Percentiles rank a stretch among this genome's conserved stretches.
phyloP scores from a whole-genome alignment of 2,888 invertebrate species.

The Rhamphomyia laevipes region DNA sequence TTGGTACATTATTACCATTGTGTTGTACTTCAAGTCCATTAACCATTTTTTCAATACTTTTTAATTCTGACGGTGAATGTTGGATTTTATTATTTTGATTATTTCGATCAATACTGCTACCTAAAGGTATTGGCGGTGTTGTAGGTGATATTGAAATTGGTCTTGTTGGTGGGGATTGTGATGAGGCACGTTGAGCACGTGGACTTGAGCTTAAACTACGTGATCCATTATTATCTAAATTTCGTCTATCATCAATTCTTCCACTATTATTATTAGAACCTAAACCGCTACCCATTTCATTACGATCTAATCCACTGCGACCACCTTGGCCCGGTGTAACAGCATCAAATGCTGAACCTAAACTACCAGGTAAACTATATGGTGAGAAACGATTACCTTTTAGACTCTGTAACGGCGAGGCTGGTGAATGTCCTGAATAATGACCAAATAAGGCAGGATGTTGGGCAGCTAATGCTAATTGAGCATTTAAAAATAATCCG shows the following conservation, averaged over 20 bases:
- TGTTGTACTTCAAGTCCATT: slow-evolving; percentile 85
- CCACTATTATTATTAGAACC: slow-evolving; percentile 19
- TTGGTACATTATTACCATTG: slow-evolving; percentile 28
- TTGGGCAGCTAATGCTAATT: slow-evolving; percentile 76
- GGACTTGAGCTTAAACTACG: slow-evolving; percentile 38
- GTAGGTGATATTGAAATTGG: slow-evolving; percentile 35
- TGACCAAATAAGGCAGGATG: slow-evolving; percentile 66
- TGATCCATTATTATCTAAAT: slow-evolving; percentile 25
- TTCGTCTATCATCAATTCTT: neutral
- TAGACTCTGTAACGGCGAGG: slow-evolving; percentile 55
- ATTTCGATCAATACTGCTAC: slow-evolving; percentile 31
- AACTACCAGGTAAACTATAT: slow-evolving; percentile 68
- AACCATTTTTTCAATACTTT: slow-evolving; percentile 96
- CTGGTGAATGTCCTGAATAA: slow-evolving; percentile 56
- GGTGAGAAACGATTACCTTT: slow-evolving; percentile 79
- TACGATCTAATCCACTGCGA: neutral
- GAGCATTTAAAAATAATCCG: slow-evolving; percentile 77
- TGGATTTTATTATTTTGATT: slow-evolving; percentile 29
- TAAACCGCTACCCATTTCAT: slow-evolving; percentile 11
- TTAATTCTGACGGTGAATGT: slow-evolving; percentile 57
- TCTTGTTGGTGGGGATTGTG: slow-evolving; percentile 36
- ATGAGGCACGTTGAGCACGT: slow-evolving; percentile 32
- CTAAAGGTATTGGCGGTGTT: slow-evolving; percentile 19
- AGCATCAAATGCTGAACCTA: slow-evolving; percentile 80
- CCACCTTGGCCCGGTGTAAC: slow-evolving; percentile 55